Conservation (phyloP, 1,140 invertebrate genomes). For the Mylabris phalerata region DNA sequence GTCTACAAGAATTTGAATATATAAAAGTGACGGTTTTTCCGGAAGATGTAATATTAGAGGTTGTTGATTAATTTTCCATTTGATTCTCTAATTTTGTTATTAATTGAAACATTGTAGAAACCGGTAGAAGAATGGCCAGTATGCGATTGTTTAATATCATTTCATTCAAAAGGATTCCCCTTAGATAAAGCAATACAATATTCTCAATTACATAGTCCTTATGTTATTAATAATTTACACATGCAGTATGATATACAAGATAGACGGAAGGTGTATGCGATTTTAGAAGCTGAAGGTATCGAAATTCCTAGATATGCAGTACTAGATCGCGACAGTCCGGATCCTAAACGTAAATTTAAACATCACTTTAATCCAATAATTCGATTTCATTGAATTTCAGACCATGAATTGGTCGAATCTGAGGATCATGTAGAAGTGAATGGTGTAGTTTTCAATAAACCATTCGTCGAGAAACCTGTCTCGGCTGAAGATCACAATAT, state of each 20-base stretch:
- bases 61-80: slow-evolving; percentile 31
- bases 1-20: slow-evolving; percentile 93
- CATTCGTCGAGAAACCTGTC: slow-evolving; percentile 98
- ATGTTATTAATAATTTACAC: slow-evolving; percentile 96
- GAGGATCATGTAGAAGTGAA: slow-evolving; percentile 99
- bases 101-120: slow-evolving; percentile 52
- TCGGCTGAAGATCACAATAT: slow-evolving; percentile 99
- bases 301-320: slow-evolving; percentile 97
- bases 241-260: slow-evolving; percentile 98
- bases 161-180: slow-evolving; percentile 98
- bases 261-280: slow-evolving; percentile 89
- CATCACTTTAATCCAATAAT: not conserved
- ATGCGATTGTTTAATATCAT: slow-evolving; percentile 96
- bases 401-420: slow-evolving; percentile 89
- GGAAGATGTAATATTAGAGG: slow-evolving; percentile 90
- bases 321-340: slow-evolving; percentile 85
- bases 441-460: slow-evolving; percentile 95
- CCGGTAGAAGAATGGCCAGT: slow-evolving; percentile 97
- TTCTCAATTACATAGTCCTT: slow-evolving; percentile 87
- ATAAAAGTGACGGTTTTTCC: slow-evolving; percentile 89
- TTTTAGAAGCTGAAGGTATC: slow-evolving; percentile 89
- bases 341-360: slow-evolving; percentile 72
- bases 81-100: too few relatives aligned
- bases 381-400: slow-evolving; percentile 44
- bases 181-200: slow-evolving; percentile 98